Evolutionary conservation across 64 coral and sea anemone species (phyloP).

Genomic region (Montipora sp.): DNA sequence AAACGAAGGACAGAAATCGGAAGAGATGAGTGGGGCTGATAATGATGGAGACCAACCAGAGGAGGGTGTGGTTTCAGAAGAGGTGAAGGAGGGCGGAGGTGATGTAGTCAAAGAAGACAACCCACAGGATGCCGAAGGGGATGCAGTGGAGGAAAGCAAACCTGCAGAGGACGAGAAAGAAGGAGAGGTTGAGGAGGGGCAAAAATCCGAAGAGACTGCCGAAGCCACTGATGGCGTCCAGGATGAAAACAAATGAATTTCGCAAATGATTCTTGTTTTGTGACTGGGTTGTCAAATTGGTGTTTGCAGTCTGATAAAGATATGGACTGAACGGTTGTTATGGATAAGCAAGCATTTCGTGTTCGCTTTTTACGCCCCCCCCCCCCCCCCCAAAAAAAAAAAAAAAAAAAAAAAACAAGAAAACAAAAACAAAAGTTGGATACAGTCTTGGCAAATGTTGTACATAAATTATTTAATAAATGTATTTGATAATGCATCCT

Average conservation of each 20-base stretch:
- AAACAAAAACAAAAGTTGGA: no score
- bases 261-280: background rate
- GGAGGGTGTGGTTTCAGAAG: background rate
- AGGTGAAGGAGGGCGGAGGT: background rate
- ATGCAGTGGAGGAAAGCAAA: background rate
- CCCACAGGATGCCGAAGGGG: slow-evolving; percentile 32
- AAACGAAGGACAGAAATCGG: slow-evolving; percentile 19
- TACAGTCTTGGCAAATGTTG: no score
- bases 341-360: no score
- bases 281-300: background rate
- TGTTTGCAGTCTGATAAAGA: background rate
- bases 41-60: slow-evolving; percentile 35
- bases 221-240: background rate
- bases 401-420: no score
- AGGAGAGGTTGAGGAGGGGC: background rate
- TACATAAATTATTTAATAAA: no score
- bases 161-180: slow-evolving; percentile 18
- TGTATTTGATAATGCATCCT: no score
- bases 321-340: no score
- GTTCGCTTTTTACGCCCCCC: no score
- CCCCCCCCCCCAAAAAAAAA: no score
- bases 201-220: background rate
- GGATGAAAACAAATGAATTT: background rate
- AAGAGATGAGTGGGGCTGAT: background rate
- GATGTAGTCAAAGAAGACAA: background rate